Evolutionary conservation across 2,888 invertebrate species (phyloP), one percentile per base, ranked within the genome.

Genomic region (Kuschelorhynchus macadamiae): DNA sequence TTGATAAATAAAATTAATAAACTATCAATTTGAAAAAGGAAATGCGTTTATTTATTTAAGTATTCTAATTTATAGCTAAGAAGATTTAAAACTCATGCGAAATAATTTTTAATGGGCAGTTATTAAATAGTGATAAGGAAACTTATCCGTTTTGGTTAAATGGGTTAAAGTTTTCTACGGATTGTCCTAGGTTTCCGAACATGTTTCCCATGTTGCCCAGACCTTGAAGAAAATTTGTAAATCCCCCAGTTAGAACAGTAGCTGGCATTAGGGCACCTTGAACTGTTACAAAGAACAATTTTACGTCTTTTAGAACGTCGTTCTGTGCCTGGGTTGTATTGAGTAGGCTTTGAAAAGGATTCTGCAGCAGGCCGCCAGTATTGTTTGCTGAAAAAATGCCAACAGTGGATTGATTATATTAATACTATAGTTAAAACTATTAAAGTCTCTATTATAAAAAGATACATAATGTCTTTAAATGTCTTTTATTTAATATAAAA

Each of bases 191-290:
- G 16, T 57, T 57, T 16, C 56, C 56, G 2, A 57, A 46, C 46
- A 57, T 33, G 17, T 57, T 57, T 1, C 56, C 56, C 56, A 57
- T 44, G 17, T 57, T 57, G 12, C 56, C 56, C 20, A 57, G 12
- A 11, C 56, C 56, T 57, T 57, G 56, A 0, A 57, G 9, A 20
- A 57, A 46, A 12, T 44, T 30, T 7, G 56, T 16, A 16, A 57
- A 1, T 46, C 56, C 56, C 11, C 20, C 32, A 8, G 46, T 57
- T 18, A 57, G 16, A 1, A 57, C 56, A 9, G 44, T 57, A 1
- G 56, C 56, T 0, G 56, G 56, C 56, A 57, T 57, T 18, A 57
- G 2, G 20, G 56, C 56, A n/a, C 56, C 56, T 57, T 57, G 56
- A 3, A 32, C 56, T 1, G 56, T 57, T 0, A 57, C 32, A 14